Base-by-base conservation (phyloP, 2,888 invertebrate genomes). In the Trachelus tabidus region DNA sequence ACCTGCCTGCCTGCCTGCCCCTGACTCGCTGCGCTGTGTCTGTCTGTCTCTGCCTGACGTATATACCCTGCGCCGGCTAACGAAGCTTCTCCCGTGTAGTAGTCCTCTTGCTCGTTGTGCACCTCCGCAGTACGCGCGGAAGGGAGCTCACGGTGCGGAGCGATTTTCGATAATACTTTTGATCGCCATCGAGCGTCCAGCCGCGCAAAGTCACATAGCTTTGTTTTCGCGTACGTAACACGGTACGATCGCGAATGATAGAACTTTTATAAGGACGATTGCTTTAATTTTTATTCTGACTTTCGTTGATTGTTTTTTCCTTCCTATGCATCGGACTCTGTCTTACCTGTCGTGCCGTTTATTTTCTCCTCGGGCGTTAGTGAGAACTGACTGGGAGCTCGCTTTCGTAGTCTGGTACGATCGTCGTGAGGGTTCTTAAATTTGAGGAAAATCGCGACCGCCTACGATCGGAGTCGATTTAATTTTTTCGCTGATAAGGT, bases 1-100 rank as follows among this genome's bases (percentile, higher is more conserved):
- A 4, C 37, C 37, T 37, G 37, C 2, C 37, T 40, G 15, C 40
- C 40, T 40, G 4, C 12, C 40, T 35, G 37, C 37, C 37, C 37
- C 37, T 37, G 37, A 37, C 37, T 37, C 37, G 37, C 12, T 37
- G 37, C 35, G 35, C 37, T 37, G 33, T 35, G 35, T 35, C 35
- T 35, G 12, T 12, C 35, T 3, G 35, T 15, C 40, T 77, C 77
- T 75, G 79, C 75, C 80, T 82, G 83, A 84, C 79, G 83, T 81
- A 80, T 81, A 75, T 81, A 82, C 79, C 78, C 71, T 79, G 83
- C 80, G 83, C 81, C 80, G 79, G 79, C 81, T 83, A 78, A 73
- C 79, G 71, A 77, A 80, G 80, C 80, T 81, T 69, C 76, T 73
- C 73, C 81, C 79, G 78, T 79, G 81, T 56, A 56, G 56, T 56